Evolutionary conservation across 2,113 vertebrate genomes (phyloP), one percentile per base, ranked within the genome.

Genomic region (Monopterus albus): DNA sequence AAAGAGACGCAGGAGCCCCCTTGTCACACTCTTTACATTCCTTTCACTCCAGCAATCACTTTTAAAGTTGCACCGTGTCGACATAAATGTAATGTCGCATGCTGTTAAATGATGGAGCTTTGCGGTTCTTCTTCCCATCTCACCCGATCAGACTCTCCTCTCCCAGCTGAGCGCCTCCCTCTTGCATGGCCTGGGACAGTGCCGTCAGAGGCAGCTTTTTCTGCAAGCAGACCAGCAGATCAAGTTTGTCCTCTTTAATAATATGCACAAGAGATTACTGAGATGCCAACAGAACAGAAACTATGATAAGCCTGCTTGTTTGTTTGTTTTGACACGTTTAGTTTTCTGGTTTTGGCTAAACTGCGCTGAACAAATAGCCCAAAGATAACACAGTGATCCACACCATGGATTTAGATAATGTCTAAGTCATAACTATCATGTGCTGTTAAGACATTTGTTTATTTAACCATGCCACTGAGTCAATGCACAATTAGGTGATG

Each of bases 71-170:
- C 7, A 28, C n/a, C 39, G 12, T n/a, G 25, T n/a, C n/a, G n/a
- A n/a, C n/a, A n/a, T n/a, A n/a, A n/a, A n/a, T n/a, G n/a, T n/a
- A n/a, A n/a, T n/a, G n/a, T n/a, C n/a, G n/a, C n/a, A n/a, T n/a
- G n/a, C n/a, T n/a, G n/a, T n/a, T n/a, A n/a, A n/a, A n/a, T 10
- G 6, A 53, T 42, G 6, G 61, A 46, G n/a, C 26, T 1, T 13
- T 20, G 3, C 3, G 5, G 10, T 29, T 14, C 31, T 14, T 11
- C 50, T 23, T 52, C 9, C 15, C 3, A 9, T 81, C 95, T 95
- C 72, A 99, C 98, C 95, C 95, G 78, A 98, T 85, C 43, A 99
- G 92, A 63, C 94, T 94, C 42, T 99, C 97, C 6, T 98, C 96
- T 7, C 94, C 94, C 9, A 99, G 94, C 87, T 96, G 95, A 55